These are phyloP conservation scores for Alauda arvensis DNA, from an alignment of 2,797 vertebrate genomes.

Conservation along the genomic window DNA sequence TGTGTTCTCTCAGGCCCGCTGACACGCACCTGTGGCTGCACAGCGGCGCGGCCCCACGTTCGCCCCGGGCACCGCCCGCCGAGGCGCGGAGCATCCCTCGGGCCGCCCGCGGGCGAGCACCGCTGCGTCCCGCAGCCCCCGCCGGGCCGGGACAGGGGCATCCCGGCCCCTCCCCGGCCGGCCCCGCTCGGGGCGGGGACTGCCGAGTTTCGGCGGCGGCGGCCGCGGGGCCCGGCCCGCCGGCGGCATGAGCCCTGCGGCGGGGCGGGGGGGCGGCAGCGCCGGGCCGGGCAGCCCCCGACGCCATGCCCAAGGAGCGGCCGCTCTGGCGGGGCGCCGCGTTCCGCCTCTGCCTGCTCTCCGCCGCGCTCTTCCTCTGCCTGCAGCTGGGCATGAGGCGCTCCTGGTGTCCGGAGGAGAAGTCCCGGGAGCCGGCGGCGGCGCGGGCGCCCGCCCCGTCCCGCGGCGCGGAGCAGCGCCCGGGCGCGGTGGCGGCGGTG, in stretches of 20 bases:
- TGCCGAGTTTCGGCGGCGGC: background rate
- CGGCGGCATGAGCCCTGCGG: background rate
- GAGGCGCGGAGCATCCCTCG: background rate
- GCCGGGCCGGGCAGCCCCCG: background rate
- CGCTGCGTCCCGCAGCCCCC: background rate
- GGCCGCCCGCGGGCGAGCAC: background rate
- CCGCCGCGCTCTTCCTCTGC: constrained; percentile 75
- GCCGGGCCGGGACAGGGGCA: background rate
- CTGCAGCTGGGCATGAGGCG: constrained; percentile 71
- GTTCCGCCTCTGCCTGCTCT: constrained; percentile 73
- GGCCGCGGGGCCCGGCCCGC: background rate
- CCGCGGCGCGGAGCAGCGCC: background rate
- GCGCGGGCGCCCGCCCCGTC: background rate
- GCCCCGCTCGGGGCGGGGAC: constrained; percentile 40
- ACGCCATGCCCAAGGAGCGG: constrained; percentile 44
- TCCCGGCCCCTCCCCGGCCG: constrained; percentile 11
- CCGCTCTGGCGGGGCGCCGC: constrained; percentile 59
- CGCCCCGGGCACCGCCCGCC: background rate
- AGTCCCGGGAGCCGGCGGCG: background rate
- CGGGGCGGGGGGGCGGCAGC: background rate
- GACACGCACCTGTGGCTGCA: background rate
- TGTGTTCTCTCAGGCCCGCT: accelerated
- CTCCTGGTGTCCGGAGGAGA: background rate
- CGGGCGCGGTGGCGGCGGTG: background rate
- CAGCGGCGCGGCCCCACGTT: background rate